These are phyloP conservation scores for Troglohyphantes excavatus DNA, from an alignment of 2,888 invertebrate species.

Conservation along the genomic window DNA sequence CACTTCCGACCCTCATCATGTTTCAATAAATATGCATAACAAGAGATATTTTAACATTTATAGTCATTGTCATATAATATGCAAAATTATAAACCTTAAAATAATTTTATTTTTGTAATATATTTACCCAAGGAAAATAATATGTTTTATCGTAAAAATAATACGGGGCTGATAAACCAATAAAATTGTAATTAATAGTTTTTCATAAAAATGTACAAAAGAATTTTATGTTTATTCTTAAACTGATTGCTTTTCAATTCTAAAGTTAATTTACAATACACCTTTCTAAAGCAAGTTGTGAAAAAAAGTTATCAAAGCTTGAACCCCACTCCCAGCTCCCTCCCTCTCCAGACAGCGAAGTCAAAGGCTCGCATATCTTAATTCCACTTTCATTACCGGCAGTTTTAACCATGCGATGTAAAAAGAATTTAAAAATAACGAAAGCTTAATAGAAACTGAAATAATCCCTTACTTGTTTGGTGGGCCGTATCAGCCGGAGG, in stretches of 20 bases:
- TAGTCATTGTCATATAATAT: no score
- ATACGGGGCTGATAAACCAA: no score
- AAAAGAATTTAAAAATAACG: neutral
- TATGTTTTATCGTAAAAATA: no score
- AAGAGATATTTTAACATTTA: no score
- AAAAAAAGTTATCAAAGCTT: neutral
- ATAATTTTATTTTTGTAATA: no score
- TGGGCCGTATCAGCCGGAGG: constrained; percentile 34
- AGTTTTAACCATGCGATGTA: neutral
- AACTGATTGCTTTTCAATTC: neutral
- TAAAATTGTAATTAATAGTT: no score
- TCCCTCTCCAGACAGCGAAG: neutral
- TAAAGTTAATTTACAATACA: neutral
- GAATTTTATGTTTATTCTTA: neutral
- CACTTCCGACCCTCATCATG: no score
- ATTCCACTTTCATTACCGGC: neutral
- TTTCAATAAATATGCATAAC: no score
- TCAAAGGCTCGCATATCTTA: neutral
- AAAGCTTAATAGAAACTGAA: neutral
- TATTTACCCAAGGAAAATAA: no score
- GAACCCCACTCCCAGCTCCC: no score
- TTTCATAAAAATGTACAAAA: no score
- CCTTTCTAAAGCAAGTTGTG: neutral
- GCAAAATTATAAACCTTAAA: no score
- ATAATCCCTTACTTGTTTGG: constrained; percentile 69